Conservation (phyloP, 53 echinoderm and acorn worm species). For the Holothuria scabra region DNA sequence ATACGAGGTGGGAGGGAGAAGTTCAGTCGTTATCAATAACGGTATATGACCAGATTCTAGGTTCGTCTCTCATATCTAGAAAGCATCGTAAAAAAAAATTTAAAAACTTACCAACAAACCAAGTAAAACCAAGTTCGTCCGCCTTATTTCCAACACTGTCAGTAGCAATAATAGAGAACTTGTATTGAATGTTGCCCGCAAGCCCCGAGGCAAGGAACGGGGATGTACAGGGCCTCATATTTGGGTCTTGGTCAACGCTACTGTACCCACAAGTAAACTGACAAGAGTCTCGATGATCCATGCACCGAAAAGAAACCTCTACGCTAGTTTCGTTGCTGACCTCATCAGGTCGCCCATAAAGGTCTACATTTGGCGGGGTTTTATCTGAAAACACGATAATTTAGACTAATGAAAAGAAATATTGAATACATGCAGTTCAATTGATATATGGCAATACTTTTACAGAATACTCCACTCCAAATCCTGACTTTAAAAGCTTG, state of each 20-base stretch:
- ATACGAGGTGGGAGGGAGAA: too few relatives aligned
- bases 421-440: too few relatives aligned
- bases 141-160: neutral
- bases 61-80: too few relatives aligned
- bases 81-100: too few relatives aligned
- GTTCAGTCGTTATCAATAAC: too few relatives aligned
- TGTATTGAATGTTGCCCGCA: neutral
- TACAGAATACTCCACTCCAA: too few relatives aligned
- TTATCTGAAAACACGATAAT: neutral
- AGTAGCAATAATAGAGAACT: neutral
- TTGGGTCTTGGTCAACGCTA: neutral
- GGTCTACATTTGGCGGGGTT: neutral
- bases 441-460: too few relatives aligned
- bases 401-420: too few relatives aligned
- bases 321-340: neutral
- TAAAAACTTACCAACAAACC: too few relatives aligned
- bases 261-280: neutral
- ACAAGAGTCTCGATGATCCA: neutral
- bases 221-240: neutral
- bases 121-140: neutral
- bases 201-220: neutral
- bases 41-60: too few relatives aligned
- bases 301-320: neutral
- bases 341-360: neutral
- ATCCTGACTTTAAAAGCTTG: too few relatives aligned